Evolutionary conservation across 2,797 vertebrate genomes (phyloP).

Genomic region (Urosaurus nigricauda): DNA sequence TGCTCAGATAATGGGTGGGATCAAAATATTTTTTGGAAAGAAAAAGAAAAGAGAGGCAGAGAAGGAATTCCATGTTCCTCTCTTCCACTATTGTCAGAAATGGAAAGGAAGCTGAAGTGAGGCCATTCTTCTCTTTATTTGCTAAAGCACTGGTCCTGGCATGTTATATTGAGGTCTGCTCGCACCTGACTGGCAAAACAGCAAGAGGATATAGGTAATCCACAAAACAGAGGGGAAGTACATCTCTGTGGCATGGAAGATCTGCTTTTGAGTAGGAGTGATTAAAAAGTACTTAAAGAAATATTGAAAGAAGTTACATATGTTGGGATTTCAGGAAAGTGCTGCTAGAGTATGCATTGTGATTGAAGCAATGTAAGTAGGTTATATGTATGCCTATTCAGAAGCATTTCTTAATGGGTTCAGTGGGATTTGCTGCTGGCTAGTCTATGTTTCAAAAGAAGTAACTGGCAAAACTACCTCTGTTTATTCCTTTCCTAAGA

Average conservation of each 20-base stretch:
- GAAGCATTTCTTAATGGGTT: neutral
- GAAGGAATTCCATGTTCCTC: too few relatives aligned
- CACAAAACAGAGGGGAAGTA: conserved; percentile 43
- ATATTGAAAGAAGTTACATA: conserved; percentile 49
- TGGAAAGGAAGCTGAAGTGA: neutral
- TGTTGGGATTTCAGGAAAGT: conserved; percentile 40
- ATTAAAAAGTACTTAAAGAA: conserved; percentile 55
- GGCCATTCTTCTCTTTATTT: neutral
- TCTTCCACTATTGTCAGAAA: neutral
- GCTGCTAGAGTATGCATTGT: neutral
- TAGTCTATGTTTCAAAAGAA: neutral
- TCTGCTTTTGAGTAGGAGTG: neutral
- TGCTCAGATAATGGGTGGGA: too few relatives aligned
- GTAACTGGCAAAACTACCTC: too few relatives aligned
- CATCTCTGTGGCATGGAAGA: conserved; percentile 43
- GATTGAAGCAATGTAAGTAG: neutral
- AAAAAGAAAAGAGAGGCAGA: too few relatives aligned
- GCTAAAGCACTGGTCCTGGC: neutral
- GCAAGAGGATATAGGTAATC: conserved; percentile 59
- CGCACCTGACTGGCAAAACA: conserved; percentile 21
- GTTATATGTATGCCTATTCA: neutral
- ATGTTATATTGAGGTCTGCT: neutral
- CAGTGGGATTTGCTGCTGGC: neutral
- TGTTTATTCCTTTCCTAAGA: too few relatives aligned
- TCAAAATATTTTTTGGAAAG: too few relatives aligned